These are phyloP conservation scores for Spilosoma lubricipeda DNA, from an alignment of 2,888 invertebrate genomes.

Conservation along the genomic window DNA sequence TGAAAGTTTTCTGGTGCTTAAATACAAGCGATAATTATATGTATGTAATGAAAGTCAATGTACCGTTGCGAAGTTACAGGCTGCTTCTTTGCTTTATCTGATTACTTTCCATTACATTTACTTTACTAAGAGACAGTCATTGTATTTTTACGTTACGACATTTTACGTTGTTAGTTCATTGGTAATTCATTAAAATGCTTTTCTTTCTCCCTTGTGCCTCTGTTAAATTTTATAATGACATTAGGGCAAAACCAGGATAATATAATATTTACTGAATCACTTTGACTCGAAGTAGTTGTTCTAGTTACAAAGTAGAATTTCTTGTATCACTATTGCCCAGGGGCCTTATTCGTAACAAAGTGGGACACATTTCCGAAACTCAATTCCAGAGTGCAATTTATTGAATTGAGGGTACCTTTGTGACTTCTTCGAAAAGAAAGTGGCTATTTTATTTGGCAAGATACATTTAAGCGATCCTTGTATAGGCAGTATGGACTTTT, in stretches of 20 bases:
- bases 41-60: not conserved
- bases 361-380: constrained; percentile 12
- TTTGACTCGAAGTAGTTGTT: constrained; percentile 2
- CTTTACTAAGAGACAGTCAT: not conserved
- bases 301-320: constrained; percentile 32
- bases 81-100: not conserved
- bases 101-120: not conserved
- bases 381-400: constrained; percentile 17
- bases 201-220: not conserved
- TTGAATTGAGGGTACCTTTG: constrained; percentile 14
- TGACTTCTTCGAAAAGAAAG: constrained; percentile 4
- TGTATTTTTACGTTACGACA: not conserved
- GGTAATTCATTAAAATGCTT: not conserved
- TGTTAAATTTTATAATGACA: not conserved
- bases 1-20: not conserved
- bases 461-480: not conserved
- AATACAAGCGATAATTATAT: not conserved
- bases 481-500: not conserved
- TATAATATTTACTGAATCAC: constrained; percentile 1
- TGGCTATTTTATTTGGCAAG: not conserved
- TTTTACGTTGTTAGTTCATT: not conserved
- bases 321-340: constrained; percentile 27
- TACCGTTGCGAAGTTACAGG: not conserved
- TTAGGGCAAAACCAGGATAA: not conserved
- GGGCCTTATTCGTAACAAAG: constrained; percentile 10